Evolutionary conservation across 92 coral and sea anemone genomes (phyloP).

Genomic region (Anthopleura xanthogrammica): DNA sequence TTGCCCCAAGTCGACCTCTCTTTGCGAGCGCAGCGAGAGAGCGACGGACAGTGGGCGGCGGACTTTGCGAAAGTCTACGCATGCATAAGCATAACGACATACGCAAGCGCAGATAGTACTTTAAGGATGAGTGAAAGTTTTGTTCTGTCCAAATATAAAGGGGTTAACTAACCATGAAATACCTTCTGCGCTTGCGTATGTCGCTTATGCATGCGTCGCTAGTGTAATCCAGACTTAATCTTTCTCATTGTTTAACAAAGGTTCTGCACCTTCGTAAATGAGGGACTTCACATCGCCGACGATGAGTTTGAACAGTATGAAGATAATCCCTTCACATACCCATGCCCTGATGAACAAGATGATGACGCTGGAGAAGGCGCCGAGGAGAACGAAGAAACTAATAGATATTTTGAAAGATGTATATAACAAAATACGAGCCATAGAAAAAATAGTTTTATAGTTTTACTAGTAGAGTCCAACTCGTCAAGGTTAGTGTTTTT

Average conservation of each 20-base stretch:
- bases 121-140: too few relatives aligned
- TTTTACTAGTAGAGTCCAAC: neutral
- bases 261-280: slow-evolving; percentile 84
- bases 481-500: too few relatives aligned
- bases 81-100: too few relatives aligned
- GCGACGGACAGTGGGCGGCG: too few relatives aligned
- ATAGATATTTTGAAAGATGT: slow-evolving; percentile 4
- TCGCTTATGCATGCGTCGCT: too few relatives aligned
- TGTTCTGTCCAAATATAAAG: too few relatives aligned
- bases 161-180: too few relatives aligned
- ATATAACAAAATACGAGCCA: neutral
- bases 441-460: neutral
- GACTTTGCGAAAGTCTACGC: too few relatives aligned
- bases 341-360: slow-evolving; percentile 22
- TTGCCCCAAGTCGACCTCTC: too few relatives aligned
- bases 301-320: slow-evolving; percentile 71
- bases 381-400: slow-evolving; percentile 2
- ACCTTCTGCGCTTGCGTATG: too few relatives aligned
- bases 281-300: slow-evolving; percentile 67
- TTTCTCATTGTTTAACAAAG: slow-evolving; percentile 34
- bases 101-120: too few relatives aligned
- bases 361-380: slow-evolving; percentile 35
- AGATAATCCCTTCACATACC: slow-evolving; percentile 33
- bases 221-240: neutral
- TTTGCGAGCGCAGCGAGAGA: too few relatives aligned